Evolutionary conservation across 64 coral and sea anemone species (phyloP).

Genomic region (Dendronephthya gigantea): DNA sequence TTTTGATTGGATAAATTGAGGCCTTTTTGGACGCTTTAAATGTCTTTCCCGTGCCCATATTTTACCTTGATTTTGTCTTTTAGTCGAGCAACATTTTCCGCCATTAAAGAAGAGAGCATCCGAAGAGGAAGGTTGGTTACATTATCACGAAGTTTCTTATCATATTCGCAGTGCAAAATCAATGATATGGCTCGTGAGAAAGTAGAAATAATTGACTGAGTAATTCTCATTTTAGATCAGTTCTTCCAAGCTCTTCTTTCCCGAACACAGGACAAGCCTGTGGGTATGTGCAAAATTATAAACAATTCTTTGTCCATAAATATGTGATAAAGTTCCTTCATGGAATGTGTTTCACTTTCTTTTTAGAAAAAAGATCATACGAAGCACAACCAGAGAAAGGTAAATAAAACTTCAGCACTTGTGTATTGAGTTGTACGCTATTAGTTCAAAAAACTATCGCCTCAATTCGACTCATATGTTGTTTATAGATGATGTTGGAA

Average conservation of each 20-base stretch:
- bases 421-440: too few species aligned
- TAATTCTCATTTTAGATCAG: constrained; percentile 44
- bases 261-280: constrained; percentile 55
- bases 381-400: constrained; percentile 58
- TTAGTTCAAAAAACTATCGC: too few species aligned
- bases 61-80: not conserved
- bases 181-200: too few species aligned
- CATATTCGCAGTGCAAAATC: too few species aligned
- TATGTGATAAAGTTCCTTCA: not conserved
- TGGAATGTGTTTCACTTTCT: not conserved
- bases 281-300: constrained; percentile 40
- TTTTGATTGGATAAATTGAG: not conserved
- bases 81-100: not conserved
- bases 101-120: not conserved
- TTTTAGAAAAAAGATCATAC: constrained; percentile 83
- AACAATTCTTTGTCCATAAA: not conserved
- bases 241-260: constrained; percentile 91
- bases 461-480: too few species aligned
- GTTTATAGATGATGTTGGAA: constrained; percentile 62
- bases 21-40: not conserved
- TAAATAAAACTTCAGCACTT: not conserved
- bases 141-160: not conserved
- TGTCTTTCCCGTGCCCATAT: not conserved
- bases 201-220: too few species aligned
- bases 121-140: not conserved